These are phyloP conservation scores for Leptogaster cylindrica DNA, from an alignment of 2,888 invertebrate genomes.

Conservation along the genomic window DNA sequence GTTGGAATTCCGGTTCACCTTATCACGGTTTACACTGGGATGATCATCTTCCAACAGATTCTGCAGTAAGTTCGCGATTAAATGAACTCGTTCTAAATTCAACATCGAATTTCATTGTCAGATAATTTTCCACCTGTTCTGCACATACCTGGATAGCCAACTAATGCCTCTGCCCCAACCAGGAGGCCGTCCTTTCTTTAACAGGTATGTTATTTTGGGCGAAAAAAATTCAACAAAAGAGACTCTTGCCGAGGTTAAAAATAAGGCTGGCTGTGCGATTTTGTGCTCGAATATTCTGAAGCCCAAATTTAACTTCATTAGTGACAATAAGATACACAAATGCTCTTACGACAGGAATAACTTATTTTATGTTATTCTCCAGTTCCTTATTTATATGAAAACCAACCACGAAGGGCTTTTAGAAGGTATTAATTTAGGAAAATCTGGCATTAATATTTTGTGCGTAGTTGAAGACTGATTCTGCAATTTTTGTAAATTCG, in stretches of 20 bases:
- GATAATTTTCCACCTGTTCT: constrained; percentile 84
- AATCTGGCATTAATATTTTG: constrained; percentile 82
- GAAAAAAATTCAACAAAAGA: constrained; percentile 60
- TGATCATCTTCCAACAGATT: constrained; percentile 83
- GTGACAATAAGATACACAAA: constrained; percentile 71
- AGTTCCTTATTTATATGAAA: constrained; percentile 80
- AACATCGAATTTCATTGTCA: no score
- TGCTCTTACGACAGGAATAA: constrained; percentile 84
- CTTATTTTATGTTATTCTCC: constrained; percentile 82
- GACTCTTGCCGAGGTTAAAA: constrained; percentile 57
- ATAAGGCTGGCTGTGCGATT: constrained; percentile 60
- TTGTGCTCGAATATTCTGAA: constrained; percentile 57
- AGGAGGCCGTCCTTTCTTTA: constrained; percentile 69
- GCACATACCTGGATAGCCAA: constrained; percentile 85
- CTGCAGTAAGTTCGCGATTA: constrained; percentile 73
- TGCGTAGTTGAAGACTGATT: constrained; percentile 73
- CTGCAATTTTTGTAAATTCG: background rate
- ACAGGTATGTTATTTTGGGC: constrained; percentile 62
- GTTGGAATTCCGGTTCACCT: constrained; percentile 83
- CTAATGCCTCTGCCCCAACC: constrained; percentile 72
- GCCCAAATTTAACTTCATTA: constrained; percentile 62
- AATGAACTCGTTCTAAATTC: no score
- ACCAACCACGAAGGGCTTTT: constrained; percentile 76
- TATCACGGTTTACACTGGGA: constrained; percentile 80
- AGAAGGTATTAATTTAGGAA: constrained; percentile 77